A percentile compares a stretch with the other conserved stretches of the same genome.
Conservation (phyloP, 23 tunicate genomes). For the Pegea sp. region DNA sequence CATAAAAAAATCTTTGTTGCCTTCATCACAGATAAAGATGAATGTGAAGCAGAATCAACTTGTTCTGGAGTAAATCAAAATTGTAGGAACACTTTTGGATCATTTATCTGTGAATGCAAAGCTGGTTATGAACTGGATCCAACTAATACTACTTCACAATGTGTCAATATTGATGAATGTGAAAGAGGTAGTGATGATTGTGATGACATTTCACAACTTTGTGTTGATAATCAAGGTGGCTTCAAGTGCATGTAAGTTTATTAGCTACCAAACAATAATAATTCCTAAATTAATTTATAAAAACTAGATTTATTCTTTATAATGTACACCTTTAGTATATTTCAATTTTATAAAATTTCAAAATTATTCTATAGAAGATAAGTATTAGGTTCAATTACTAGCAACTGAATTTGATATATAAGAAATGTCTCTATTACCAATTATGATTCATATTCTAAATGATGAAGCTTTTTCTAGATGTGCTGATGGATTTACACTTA, state of each 20-base stretch:
- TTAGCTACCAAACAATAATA: no score
- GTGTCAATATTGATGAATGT: slow-evolving; percentile 4
- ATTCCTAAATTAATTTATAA: no score
- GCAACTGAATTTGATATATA: no score
- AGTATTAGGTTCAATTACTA: no score
- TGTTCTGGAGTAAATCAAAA: neutral
- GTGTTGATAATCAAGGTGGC: neutral
- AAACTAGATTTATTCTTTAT: no score
- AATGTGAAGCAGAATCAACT: neutral
- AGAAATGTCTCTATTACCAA: no score
- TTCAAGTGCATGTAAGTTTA: neutral
- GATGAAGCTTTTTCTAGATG: neutral
- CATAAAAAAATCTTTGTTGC: no score
- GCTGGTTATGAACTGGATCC: neutral
- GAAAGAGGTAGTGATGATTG: neutral
- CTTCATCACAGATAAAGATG: slow-evolving; percentile 3
- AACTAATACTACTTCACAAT: neutral
- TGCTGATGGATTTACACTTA: neutral
- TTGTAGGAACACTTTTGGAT: slow-evolving; percentile 2
- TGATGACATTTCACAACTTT: neutral
- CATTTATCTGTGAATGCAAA: slow-evolving; percentile 1
- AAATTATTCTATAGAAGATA: no score
- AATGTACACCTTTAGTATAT: no score
- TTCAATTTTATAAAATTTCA: no score
- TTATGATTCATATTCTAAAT: no score